Evolutionary conservation across 2,113 vertebrate species (phyloP), one percentile per base, ranked within the genome.

Genomic region (Coptodon bakossiorum): DNA sequence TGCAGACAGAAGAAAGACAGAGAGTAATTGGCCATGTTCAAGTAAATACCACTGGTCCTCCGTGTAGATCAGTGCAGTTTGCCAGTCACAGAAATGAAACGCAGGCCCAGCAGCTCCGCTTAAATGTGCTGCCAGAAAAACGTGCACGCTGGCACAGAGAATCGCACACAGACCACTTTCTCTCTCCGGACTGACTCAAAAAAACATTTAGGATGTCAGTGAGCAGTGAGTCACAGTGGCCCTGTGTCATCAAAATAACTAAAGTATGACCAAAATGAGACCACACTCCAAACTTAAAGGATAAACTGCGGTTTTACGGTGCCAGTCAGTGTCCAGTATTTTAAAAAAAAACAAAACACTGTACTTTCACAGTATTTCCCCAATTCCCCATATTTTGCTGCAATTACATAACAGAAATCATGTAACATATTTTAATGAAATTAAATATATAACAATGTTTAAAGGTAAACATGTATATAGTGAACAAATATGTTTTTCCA

Each of bases 1-100:
- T 5, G 57, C 66, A 40, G 71, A 82, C 50, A 84, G 84, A 84
- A 90, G 78, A 94, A 63, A 87, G 90, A 83, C 71, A 61, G 81
- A 57, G 22, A 50, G 50, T 81, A 93, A 88, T 90, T 88, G 91
- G 88, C 83, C 82, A 79, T 88, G 89, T 84, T 88, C 61, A 66
- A 84, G 89, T 73, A 89, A 94, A 89, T 90, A 91, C 84, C 88
- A 81, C 84, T 81, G 54, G 59, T 88, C 68, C 63, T 87, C 79
- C 16, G 5, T 76, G 63, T 36, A 86, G 52, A 73, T 86, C 10
- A 63, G 56, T 56, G 45, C 38, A 40, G 79, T 48, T 84, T 83
- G 88, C 91, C 91, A 92, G 83, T 87, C 61, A 11, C 19, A 78
- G n/a, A 94, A 92, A 93, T 91, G 56, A 93, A 91, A 85, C n/a